phyloP scores from a whole-genome alignment of 2,113 vertebrate genomes.

The Pseudolaguvia tuberculata region DNA sequence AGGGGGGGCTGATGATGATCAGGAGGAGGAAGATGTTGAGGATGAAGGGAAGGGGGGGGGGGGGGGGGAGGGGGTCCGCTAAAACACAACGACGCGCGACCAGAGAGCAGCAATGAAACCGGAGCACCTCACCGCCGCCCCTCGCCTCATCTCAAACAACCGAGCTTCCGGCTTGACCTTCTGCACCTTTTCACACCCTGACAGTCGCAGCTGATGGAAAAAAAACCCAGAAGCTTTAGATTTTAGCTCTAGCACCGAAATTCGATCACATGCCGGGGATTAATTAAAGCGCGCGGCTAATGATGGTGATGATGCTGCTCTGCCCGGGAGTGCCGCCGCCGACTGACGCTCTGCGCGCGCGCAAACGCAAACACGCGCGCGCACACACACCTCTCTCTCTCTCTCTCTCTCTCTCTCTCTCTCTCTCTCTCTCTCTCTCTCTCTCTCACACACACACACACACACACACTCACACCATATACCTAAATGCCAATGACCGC shows the following conservation, averaged over 20 bases:
- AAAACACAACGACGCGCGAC: slow-evolving; percentile 66
- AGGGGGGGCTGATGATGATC: background rate
- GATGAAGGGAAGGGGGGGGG: background rate
- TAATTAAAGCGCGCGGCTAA: slow-evolving; percentile 22
- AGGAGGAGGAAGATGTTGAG: background rate
- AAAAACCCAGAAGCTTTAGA: background rate
- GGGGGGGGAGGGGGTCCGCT: slow-evolving; percentile 24
- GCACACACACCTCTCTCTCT: background rate
- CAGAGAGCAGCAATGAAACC: slow-evolving; percentile 67
- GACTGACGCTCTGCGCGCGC: slow-evolving; percentile 22
- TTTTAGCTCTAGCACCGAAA: background rate
- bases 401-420: background rate
- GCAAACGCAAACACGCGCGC: background rate
- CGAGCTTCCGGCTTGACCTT: slow-evolving; percentile 31
- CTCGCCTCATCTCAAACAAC: slow-evolving; percentile 62
- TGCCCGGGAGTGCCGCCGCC: slow-evolving; percentile 16
- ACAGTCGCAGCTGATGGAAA: background rate
- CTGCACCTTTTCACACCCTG: background rate
- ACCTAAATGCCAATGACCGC: background rate
- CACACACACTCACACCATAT: background rate
- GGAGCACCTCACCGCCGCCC: slow-evolving; percentile 62
- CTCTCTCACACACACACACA: too few relatives aligned
- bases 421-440: too few relatives aligned
- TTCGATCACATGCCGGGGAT: slow-evolving; percentile 32
- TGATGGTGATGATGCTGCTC: slow-evolving; percentile 12